Base-by-base conservation (phyloP, 1,140 invertebrate genomes). In the Drosophila watanabei region DNA sequence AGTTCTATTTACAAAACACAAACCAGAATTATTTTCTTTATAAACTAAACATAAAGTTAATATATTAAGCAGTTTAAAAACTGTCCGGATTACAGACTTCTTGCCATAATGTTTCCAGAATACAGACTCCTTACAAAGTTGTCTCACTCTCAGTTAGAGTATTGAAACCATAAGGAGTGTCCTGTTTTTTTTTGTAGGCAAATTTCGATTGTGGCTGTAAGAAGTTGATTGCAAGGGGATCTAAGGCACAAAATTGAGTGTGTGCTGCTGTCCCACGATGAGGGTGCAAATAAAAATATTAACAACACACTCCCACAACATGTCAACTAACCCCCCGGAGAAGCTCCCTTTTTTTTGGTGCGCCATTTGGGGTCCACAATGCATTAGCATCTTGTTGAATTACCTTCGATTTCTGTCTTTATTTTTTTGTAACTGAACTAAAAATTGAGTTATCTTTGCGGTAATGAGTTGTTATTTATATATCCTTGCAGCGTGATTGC, bases 241-340 rank as follows among this genome's bases (percentile, higher is more conserved):
- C 57, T 37, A 61, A 62, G 41, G 41, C 56, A 48, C 59, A 52
- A 61, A 30, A 58, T 59, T 58, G 71, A 72, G 58, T 61, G 78
- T 60, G 58, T 62, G 59, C n/a, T 24, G 24, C 66, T 57, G 48
- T 63, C 49, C 57, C 80, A 81, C 69, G 79, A 77, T 80, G 84
- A 82, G 86, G 86, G 86, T 90, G 86, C 76, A 90, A 90, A 90
- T 90, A 90, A 82, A 90, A 90, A 90, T 90, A 90, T 86, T 80
- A 90, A 75, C 71, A 82, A 35, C 65, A 76, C 70, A 62, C 73
- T 61, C 63, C 75, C 63, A 65, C n/a, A 43, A 61, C 43, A 79
- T 52, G 32, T 24, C 33, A 63, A 41, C 43, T 14, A 41, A 37
- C 62, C 59, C 39, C 45, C 39, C 75, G 68, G 64, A 65, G 63